These are phyloP conservation scores for Chymomyza costata DNA, from an alignment of 1,140 invertebrate species.

Conservation along the genomic window DNA sequence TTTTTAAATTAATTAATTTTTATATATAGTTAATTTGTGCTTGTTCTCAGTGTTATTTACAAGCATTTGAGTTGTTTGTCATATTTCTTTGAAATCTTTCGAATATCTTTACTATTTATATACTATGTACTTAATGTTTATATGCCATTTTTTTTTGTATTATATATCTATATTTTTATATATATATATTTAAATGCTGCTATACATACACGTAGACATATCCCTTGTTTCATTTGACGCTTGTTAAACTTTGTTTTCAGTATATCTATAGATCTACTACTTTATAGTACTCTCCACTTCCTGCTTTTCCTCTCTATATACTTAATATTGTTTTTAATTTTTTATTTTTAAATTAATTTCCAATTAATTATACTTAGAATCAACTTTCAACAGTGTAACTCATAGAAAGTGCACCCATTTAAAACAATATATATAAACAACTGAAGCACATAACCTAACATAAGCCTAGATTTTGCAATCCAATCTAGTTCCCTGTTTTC, in stretches of 20 bases:
- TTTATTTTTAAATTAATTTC: constrained; percentile 6
- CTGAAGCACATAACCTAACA: constrained; percentile 10
- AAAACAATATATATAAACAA: not conserved
- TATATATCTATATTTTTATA: constrained; percentile 25
- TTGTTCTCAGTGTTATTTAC: constrained; percentile 28
- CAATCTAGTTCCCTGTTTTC: constrained; percentile 32
- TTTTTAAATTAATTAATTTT: constrained; percentile 7
- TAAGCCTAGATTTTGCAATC: constrained; percentile 13
- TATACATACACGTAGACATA: constrained; percentile 66
- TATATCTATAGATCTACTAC: not conserved
- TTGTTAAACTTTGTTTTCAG: constrained; percentile 70
- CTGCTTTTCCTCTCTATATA: not conserved
- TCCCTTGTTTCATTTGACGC: constrained; percentile 75
- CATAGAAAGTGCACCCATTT: constrained; percentile 9
- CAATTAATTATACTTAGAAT: constrained; percentile 11
- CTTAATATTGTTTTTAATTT: too few relatives aligned
- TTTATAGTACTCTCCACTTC: not conserved
- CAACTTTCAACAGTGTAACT: constrained; percentile 16
- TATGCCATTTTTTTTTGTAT: constrained; percentile 37
- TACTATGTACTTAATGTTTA: constrained; percentile 9
- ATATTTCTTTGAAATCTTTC: constrained; percentile 41
- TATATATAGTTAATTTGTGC: too few relatives aligned
- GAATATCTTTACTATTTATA: constrained; percentile 10
- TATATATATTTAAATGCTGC: constrained; percentile 42
- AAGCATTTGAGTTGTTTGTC: constrained; percentile 20